Evolutionary conservation across 2,113 vertebrate species (phyloP).

Genomic region (Oncorhynchus keta): DNA sequence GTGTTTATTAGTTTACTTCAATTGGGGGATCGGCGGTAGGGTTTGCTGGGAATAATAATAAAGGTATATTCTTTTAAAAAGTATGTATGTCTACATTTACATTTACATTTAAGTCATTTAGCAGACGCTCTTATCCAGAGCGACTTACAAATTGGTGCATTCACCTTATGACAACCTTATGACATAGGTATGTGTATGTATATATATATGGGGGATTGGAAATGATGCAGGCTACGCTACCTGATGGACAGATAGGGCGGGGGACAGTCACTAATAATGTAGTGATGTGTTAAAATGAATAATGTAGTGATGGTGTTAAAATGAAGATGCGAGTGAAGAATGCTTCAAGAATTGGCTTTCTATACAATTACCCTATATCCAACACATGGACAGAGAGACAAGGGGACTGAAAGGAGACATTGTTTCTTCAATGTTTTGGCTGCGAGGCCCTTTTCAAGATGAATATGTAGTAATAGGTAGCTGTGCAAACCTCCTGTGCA

Average conservation of each 20-base stretch:
- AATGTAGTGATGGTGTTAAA: background rate
- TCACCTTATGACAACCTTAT: too few species aligned
- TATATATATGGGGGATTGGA: too few species aligned
- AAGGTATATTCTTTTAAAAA: too few species aligned
- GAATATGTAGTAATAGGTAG: background rate
- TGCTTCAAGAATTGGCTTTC: background rate
- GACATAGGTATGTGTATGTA: too few species aligned
- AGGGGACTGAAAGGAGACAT: background rate
- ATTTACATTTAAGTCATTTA: too few species aligned
- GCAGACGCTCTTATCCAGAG: too few species aligned
- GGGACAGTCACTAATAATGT: background rate
- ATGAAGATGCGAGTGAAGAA: background rate
- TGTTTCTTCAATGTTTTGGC: background rate
- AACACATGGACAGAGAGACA: background rate
- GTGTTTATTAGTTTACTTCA: too few species aligned
- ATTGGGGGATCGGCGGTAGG: too few species aligned
- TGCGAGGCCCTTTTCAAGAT: background rate
- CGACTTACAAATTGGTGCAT: too few species aligned
- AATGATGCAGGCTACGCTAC: too few species aligned
- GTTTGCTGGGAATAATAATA: too few species aligned
- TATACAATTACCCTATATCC: background rate
- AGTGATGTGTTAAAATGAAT: background rate
- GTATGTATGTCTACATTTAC: too few species aligned
- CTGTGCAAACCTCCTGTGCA: conserved; percentile 73
- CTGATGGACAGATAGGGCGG: background rate